phyloP scores from a whole-genome alignment of 2,797 vertebrate genomes.

The Gadopsis marmoratus region DNA sequence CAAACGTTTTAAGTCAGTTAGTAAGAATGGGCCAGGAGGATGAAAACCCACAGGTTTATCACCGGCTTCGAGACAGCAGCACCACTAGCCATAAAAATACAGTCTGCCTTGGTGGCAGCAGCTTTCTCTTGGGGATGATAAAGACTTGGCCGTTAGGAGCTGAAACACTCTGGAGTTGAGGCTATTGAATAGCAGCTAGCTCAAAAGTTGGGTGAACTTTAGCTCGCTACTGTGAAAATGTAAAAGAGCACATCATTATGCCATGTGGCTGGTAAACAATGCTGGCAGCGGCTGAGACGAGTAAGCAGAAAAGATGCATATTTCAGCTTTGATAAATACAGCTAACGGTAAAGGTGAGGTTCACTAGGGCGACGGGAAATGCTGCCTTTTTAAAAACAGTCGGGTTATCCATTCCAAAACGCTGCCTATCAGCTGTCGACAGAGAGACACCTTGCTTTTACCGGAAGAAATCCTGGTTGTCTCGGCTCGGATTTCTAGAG shows the following conservation, averaged over 20 bases:
- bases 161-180: background rate
- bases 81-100: conserved; percentile 16
- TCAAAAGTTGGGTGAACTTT: background rate
- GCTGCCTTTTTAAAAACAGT: background rate
- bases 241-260: background rate
- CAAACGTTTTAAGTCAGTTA: conserved; percentile 8
- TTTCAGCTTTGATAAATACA: background rate
- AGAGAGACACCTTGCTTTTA: conserved; percentile 51
- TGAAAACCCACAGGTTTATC: conserved; percentile 36
- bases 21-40: conserved; percentile 7
- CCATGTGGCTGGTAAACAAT: background rate
- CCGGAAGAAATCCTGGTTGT: conserved; percentile 29
- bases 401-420: conserved; percentile 37
- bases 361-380: background rate
- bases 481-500: conserved; percentile 48
- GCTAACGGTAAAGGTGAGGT: background rate
- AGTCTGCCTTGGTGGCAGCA: conserved; percentile 11
- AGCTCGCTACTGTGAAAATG: background rate
- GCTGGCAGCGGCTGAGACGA: background rate
- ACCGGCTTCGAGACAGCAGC: background rate
- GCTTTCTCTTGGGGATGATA: background rate
- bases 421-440: conserved; percentile 50
- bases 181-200: background rate
- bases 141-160: conserved; percentile 7
- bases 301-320: background rate